Conservation (phyloP, 2,113 vertebrate genomes). For the Rhineura floridana region DNA sequence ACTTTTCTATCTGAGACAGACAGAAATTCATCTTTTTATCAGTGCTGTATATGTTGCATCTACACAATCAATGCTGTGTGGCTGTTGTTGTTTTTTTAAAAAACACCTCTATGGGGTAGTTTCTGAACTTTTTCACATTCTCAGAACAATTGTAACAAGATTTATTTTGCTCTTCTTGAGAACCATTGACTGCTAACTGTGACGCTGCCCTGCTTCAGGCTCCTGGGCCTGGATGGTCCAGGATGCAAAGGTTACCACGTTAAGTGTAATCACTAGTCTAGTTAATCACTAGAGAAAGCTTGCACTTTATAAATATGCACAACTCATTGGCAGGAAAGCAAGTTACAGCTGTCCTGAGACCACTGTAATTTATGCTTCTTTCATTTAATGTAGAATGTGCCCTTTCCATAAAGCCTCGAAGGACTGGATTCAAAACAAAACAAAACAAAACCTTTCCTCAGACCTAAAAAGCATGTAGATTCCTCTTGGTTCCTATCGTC, state of each 20-base stretch:
- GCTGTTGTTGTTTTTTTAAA: too few relatives aligned
- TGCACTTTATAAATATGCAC: not conserved
- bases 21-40: not conserved
- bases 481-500: not conserved
- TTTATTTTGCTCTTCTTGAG: not conserved
- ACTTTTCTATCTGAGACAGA: not conserved
- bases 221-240: not conserved
- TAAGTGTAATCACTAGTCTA: conserved; percentile 49
- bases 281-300: conserved; percentile 37
- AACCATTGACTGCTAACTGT: accelerated
- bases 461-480: not conserved
- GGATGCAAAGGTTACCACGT: not conserved
- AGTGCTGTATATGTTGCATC: not conserved
- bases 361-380: conserved; percentile 22
- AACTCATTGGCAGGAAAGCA: not conserved
- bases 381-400: conserved; percentile 1
- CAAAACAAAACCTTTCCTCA: not conserved
- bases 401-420: conserved; percentile 20
- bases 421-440: conserved; percentile 3
- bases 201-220: not conserved
- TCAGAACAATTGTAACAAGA: not conserved
- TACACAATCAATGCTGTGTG: too few relatives aligned
- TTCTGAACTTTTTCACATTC: not conserved
- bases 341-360: conserved; percentile 31
- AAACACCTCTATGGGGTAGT: not conserved